phyloP scores from a whole-genome alignment of 1,140 invertebrate species.

The Lepidurus apus region DNA sequence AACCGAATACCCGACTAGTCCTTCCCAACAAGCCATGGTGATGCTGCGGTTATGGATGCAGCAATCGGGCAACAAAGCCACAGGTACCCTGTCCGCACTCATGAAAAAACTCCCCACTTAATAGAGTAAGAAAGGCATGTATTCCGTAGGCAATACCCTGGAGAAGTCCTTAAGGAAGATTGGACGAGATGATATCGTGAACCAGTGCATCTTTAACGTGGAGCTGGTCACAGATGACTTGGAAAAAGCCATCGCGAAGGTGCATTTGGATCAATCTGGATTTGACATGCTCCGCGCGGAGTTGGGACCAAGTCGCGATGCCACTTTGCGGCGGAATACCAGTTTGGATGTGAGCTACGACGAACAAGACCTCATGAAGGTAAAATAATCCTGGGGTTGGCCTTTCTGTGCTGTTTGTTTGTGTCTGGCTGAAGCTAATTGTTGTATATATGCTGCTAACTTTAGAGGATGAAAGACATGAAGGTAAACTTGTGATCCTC shows the following conservation, averaged over 20 bases:
- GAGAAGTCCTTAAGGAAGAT: slow-evolving; percentile 84
- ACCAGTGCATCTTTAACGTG: slow-evolving; percentile 80
- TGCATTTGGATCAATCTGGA: slow-evolving; percentile 67
- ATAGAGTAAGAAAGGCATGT: neutral
- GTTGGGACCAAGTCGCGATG: slow-evolving; percentile 56
- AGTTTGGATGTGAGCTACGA: slow-evolving; percentile 60
- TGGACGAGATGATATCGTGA: slow-evolving; percentile 79
- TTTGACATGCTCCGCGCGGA: slow-evolving; percentile 68
- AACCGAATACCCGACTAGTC: slow-evolving; percentile 73
- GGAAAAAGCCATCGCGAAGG: slow-evolving; percentile 69
- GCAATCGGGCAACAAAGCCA: slow-evolving; percentile 64
- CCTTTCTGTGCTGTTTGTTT: neutral
- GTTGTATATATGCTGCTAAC: slow-evolving; percentile 24
- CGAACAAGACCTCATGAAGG: slow-evolving; percentile 66
- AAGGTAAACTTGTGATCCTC: slow-evolving; percentile 32
- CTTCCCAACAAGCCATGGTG: slow-evolving; percentile 81
- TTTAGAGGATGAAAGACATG: slow-evolving; percentile 34
- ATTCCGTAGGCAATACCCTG: slow-evolving; percentile 62
- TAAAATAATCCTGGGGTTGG: slow-evolving; percentile 39
- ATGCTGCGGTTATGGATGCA: slow-evolving; percentile 85
- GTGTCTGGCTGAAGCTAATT: slow-evolving; percentile 26
- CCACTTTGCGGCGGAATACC: slow-evolving; percentile 55
- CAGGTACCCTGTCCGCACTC: slow-evolving; percentile 49
- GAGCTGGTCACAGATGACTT: slow-evolving; percentile 61
- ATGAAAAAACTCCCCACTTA: neutral